Conservation (phyloP, 2,888 invertebrate species). For the Isotomurus palustris region DNA sequence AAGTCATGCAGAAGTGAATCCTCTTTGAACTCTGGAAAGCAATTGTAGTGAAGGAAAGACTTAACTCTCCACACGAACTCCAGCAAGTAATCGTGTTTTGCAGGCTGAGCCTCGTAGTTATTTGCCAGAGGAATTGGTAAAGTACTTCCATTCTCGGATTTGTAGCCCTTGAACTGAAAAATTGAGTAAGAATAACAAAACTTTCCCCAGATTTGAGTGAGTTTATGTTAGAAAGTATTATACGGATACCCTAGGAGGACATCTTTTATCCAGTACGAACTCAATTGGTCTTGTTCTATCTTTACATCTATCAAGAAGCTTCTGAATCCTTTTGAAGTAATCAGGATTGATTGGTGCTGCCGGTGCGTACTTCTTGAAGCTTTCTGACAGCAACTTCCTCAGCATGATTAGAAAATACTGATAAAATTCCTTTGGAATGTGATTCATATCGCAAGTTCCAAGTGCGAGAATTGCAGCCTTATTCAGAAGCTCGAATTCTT, state of each 20-base stretch:
- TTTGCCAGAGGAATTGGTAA: not conserved
- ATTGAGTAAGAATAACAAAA: no score
- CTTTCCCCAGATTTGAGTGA: not conserved
- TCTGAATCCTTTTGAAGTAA: slow-evolving; percentile 24
- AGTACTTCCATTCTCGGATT: not conserved
- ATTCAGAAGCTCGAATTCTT: slow-evolving; percentile 34
- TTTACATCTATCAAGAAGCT: slow-evolving; percentile 28
- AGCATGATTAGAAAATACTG: slow-evolving; percentile 39
- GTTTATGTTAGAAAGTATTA: not conserved
- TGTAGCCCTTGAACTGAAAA: slow-evolving; percentile 24
- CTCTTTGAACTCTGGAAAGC: slow-evolving; percentile 30
- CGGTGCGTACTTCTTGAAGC: slow-evolving; percentile 37
- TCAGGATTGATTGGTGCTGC: slow-evolving; percentile 22
- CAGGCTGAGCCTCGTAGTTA: slow-evolving; percentile 26
- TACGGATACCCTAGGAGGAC: slow-evolving; percentile 28
- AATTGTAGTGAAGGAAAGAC: slow-evolving; percentile 37
- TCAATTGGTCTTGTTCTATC: slow-evolving; percentile 10
- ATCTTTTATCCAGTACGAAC: slow-evolving; percentile 14
- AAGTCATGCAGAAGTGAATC: slow-evolving; percentile 33
- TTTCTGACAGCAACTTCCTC: slow-evolving; percentile 28
- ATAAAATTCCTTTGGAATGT: slow-evolving; percentile 36
- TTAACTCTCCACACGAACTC: slow-evolving; percentile 39
- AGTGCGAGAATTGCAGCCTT: slow-evolving; percentile 36
- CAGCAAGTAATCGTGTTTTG: slow-evolving; percentile 36
- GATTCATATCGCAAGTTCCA: slow-evolving; percentile 28